Evolutionary conservation across 2,113 vertebrate species (phyloP).

Genomic region (Tragulus kanchil): DNA sequence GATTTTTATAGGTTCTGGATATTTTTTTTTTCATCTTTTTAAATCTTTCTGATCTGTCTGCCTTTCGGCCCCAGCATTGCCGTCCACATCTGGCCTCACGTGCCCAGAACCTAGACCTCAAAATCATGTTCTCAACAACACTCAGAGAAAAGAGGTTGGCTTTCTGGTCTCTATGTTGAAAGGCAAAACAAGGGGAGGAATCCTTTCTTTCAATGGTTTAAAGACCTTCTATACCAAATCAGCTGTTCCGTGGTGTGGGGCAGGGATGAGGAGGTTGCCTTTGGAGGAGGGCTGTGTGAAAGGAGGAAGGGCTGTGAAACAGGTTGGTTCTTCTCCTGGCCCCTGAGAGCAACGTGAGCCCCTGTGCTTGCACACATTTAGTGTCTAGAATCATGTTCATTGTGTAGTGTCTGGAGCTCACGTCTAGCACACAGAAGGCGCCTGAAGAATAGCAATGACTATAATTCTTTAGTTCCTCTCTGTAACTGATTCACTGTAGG

Average conservation of each 20-base stretch:
- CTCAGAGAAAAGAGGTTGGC: neutral
- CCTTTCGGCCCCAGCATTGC: neutral
- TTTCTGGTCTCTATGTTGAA: neutral
- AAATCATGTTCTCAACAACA: neutral
- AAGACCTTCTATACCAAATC: neutral
- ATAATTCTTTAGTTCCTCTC: neutral
- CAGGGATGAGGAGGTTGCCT: neutral
- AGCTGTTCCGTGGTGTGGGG: neutral
- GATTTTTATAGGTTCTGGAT: neutral
- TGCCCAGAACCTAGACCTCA: neutral
- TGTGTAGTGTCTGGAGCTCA: neutral
- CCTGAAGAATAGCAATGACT: neutral
- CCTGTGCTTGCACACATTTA: neutral
- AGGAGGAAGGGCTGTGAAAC: neutral
- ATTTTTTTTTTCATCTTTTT: neutral
- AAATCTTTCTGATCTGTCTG: neutral
- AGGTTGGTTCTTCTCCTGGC: neutral
- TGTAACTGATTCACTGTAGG: neutral
- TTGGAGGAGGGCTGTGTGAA: neutral
- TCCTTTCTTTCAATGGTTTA: neutral
- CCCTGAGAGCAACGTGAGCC: neutral
- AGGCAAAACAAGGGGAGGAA: neutral
- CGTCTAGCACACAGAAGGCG: neutral
- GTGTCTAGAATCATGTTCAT: neutral
- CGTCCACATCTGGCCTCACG: neutral